Conservation (phyloP, 1,140 invertebrate genomes). For the Linepithema humile region DNA sequence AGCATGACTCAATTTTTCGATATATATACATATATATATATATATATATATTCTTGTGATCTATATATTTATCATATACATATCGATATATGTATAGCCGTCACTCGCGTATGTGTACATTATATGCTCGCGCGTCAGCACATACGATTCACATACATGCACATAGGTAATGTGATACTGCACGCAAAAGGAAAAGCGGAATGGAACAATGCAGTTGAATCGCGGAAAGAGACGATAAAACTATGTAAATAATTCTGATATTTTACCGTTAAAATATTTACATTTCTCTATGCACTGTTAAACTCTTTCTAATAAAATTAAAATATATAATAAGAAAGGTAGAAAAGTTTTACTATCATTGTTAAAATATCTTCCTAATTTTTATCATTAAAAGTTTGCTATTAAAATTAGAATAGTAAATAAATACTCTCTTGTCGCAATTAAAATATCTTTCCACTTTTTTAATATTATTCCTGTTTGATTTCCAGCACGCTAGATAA, state of each 20-base stretch:
- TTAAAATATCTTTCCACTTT: background rate
- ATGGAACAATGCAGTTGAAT: conserved; percentile 13
- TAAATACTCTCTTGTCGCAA: background rate
- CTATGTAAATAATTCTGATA: background rate
- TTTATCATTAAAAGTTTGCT: background rate
- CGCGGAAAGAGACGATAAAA: background rate
- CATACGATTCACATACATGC: conserved; percentile 47
- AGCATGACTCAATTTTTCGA: conserved; percentile 78
- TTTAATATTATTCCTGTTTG: conserved; percentile 8
- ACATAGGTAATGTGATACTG: conserved; percentile 36
- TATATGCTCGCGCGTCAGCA: conserved; percentile 21
- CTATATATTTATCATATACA: conserved; percentile 45
- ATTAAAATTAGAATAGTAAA: background rate
- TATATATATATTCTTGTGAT: conserved; percentile 27
- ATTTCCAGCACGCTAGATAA: conserved; percentile 52
- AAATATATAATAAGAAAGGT: background rate
- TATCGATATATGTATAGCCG: conserved; percentile 33
- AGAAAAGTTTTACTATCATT: background rate
- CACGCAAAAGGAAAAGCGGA: conserved; percentile 51
- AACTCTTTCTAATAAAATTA: background rate
- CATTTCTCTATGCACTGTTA: background rate
- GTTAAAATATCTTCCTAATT: background rate
- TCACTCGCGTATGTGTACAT: conserved; percentile 62
- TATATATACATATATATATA: conserved; percentile 49
- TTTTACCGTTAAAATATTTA: background rate